Base-by-base conservation (phyloP, 2,888 invertebrate species). In the Andrena marginata region DNA sequence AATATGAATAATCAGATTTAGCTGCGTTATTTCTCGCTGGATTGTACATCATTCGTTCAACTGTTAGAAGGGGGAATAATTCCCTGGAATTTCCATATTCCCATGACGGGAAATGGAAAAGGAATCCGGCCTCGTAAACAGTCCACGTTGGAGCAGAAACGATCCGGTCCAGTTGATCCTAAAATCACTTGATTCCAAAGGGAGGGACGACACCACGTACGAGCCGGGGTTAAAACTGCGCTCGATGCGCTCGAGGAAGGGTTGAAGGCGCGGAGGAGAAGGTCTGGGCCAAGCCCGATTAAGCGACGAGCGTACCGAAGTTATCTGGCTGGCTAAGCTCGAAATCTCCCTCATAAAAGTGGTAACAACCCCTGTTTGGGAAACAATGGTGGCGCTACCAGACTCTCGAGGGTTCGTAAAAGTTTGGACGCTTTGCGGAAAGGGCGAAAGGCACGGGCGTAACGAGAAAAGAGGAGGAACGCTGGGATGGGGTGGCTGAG, bases 341-440 rank as follows among this genome's bases (percentile, higher is more conserved):
- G 88, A 91, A 93, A 92, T 92, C 92, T 90, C 91, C 82, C 91
- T 91, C 91, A 92, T 92, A 92, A 92, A 92, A 92, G 91, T 91
- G 90, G 90, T 90, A 92, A 93, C 90, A 90, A 92, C 89, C 87
- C 88, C 89, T 91, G 90, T 92, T 92, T 90, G 87, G 89, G 90
- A 91, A 92, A 91, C 92, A 92, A 92, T 91, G 90, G 90, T 82
- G 74, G 67, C 82, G 72, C 76, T 77, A 62, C 76, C 70, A 70
- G 78, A 64, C 79, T 74, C 73, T 59, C 69, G 84, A 73, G 72
- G 77, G 64, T 85, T 77, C 71, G 80, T 80, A 85, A 87, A 88
- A 84, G 89, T 87, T 83, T 80, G 73, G 68, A 35, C 74, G 80
- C 67, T 51, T 70, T 62, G 73, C 64, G 71, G 68, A n/a, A 64